Base-by-base conservation (phyloP, 2,113 vertebrate species). In the Zapornia atra region DNA sequence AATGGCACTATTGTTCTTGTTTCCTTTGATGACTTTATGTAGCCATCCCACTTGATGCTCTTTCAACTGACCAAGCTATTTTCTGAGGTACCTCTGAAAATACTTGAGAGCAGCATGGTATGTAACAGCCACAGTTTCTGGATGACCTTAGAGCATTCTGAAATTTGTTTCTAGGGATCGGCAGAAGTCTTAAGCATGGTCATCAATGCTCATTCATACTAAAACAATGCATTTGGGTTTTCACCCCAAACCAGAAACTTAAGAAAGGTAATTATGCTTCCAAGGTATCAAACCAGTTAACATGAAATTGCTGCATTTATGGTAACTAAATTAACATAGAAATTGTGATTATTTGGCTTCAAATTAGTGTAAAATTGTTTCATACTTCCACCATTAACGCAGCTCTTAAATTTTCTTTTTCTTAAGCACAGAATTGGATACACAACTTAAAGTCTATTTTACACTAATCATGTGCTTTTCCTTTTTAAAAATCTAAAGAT, bases 241-340 rank as follows among this genome's bases (percentile, higher is more conserved):
- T 71, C 42, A 68, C 4, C 60, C 29, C 80, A 75, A 65, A 93
- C 4, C 4, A 86, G n/a, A 90, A 86, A 63, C 0, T 2, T 11
- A 31, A 69, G 46, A 84, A 84, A 79, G 2, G 4, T 10, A 70
- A 64, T 57, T 50, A 42, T 2, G 2, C 29, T 75, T 88, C 53
- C 51, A n/a, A 87, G 83, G 42, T 73, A 94, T 15, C 1, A 2
- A 86, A 71, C 34, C 53, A 56, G 38, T 84, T 89, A 78, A 88
- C 2, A 19, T 33, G 42, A 42, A 90, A 81, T 40, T 54, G 63
- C 18, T 84, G 71, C 69, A 79, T 79, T 94, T 84, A 81, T 33
- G 38, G 20, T 81, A 94, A 91, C 13, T 56, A 63, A 81, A 88
- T 86, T 75, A 88, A 84, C 54, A 69, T 5, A 91, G 61, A 85